A percentile compares a stretch with the other conserved stretches of the same genome.
Evolutionary conservation across 2,888 invertebrate species (phyloP).

Genomic region (Pristionchus exspectatus): DNA sequence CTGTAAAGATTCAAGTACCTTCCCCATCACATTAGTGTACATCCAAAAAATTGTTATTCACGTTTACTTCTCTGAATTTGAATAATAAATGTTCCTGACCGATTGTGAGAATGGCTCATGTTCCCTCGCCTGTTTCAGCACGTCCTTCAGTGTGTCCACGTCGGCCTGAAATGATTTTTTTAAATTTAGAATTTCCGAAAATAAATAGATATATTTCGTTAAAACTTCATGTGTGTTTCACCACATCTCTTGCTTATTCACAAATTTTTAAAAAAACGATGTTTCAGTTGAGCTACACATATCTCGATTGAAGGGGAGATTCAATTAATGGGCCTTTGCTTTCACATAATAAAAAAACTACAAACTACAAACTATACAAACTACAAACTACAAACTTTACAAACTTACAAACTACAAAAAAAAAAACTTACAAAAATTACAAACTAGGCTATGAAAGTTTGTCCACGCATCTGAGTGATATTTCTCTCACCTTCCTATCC

Average conservation of each 20-base stretch:
- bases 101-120: slow-evolving; percentile 68
- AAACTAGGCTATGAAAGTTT: not conserved
- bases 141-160: slow-evolving; percentile 68
- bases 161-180: slow-evolving; percentile 68
- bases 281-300: not conserved
- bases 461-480: not conserved
- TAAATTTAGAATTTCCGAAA: not conserved
- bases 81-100: slow-evolving; percentile 51
- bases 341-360: not conserved
- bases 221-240: not conserved
- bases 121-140: slow-evolving; percentile 68
- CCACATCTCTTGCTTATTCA: not conserved
- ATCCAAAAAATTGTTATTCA: not conserved
- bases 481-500: not conserved
- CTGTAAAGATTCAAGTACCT: too few relatives aligned
- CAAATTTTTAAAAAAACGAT: not conserved
- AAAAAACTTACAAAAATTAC: too few relatives aligned
- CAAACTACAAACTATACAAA: too few relatives aligned
- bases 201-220: not conserved
- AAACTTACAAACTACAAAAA: too few relatives aligned
- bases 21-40: too few relatives aligned
- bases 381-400: too few relatives aligned
- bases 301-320: not conserved
- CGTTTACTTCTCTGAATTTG: not conserved
- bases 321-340: not conserved